Evolutionary conservation across 2,797 vertebrate species (phyloP).

Genomic region (Melanotaenia maccullochi): DNA sequence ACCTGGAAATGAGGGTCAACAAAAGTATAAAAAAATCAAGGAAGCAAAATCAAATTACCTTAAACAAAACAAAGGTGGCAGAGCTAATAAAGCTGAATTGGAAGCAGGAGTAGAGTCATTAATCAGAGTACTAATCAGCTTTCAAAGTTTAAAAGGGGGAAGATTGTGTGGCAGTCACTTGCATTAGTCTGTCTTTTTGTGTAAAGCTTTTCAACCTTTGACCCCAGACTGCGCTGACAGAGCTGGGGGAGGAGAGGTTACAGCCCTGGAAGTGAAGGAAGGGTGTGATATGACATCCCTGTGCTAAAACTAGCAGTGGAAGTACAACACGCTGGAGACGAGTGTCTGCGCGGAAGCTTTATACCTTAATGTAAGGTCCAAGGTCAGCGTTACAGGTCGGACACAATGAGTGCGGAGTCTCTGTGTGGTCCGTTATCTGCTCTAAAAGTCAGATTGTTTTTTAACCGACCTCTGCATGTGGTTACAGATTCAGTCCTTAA

Average conservation of each 20-base stretch:
- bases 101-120: constrained; percentile 5
- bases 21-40: constrained; percentile 49
- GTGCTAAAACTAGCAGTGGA: constrained; percentile 78
- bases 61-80: constrained; percentile 36
- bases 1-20: constrained; percentile 54
- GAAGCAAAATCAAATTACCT: constrained; percentile 32
- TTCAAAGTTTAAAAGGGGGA: neutral
- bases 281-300: constrained; percentile 70
- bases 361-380: constrained; percentile 38
- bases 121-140: constrained; percentile 16
- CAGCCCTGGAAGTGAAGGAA: constrained; percentile 62
- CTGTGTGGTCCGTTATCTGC: constrained; percentile 41
- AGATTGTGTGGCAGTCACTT: neutral
- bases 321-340: constrained; percentile 54
- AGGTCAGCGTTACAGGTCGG: constrained; percentile 43
- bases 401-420: constrained; percentile 40
- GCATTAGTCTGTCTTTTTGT: constrained; percentile 8
- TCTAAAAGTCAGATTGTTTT: constrained; percentile 5
- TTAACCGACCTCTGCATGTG: neutral
- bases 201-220: constrained; percentile 44
- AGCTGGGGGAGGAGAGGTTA: constrained; percentile 36
- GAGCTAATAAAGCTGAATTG: neutral
- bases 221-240: constrained; percentile 46
- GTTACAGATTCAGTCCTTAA: neutral
- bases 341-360: constrained; percentile 51